Base-by-base conservation (phyloP, 2,888 invertebrate genomes). In the Crocallis elinguaria region DNA sequence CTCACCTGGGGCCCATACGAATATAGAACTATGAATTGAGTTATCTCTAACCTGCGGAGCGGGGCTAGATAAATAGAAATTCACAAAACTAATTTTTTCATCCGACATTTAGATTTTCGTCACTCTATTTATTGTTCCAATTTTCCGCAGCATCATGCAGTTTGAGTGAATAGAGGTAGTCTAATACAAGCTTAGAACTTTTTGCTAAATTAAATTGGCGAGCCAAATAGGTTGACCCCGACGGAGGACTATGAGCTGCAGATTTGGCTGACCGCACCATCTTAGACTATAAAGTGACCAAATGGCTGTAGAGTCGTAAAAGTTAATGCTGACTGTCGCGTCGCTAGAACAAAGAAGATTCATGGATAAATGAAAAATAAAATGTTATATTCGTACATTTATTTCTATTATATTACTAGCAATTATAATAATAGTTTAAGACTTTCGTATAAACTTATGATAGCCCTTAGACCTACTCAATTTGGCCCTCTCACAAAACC, bases 231-330 rank as follows among this genome's bases (percentile, higher is more conserved):
- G 13, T 25, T 49, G 58, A 59, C 52, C 59, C 25, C 38, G 23
- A 44, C 53, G 36, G 17, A 36, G 52, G 38, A 9, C 49, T 38
- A 45, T 27, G 51, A 49, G 50, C 60, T 46, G 32, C 54, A 59
- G 57, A 57, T 46, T 59, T 58, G 48, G 62, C 60, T 55, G 49
- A 56, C 57, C 53, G 25, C 49, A 33, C 53, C 54, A 57, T 57
- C 51, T 53, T 59, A 55, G 49, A 48, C 59, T 49, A 60, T 57
- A 63, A 61, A 61, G 54, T 54, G 56, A 49, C 52, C 49, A 39
- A 56, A 57, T 49, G 49, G 44, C 48, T 49, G 42, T 41, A 23
- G 37, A 41, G 44, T 51, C 56, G 53, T 61, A 53, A 64, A 60
- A 57, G 32, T 38, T 42, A 46, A 44, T 45, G 53, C 36, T 38